Evolutionary conservation across 2,113 vertebrate genomes (phyloP).

Genomic region (Petrocephalus zakoni): DNA sequence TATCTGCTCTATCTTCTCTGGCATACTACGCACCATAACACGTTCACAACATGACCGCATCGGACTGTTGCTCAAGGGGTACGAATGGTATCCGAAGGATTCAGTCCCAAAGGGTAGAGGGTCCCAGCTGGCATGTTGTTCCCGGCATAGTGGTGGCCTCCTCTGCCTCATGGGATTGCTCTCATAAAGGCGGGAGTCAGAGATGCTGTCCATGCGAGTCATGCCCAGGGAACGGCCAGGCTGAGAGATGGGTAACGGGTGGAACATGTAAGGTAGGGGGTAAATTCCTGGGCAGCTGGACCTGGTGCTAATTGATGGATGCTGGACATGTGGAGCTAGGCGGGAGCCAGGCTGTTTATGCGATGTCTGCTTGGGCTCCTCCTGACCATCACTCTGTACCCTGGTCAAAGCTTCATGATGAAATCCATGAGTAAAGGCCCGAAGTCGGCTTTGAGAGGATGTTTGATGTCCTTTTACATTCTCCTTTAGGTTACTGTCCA

Average conservation of each 20-base stretch:
- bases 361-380: conserved; percentile 80
- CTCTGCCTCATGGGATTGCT: conserved; percentile 87
- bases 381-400: conserved; percentile 86
- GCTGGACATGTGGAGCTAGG: conserved; percentile 79
- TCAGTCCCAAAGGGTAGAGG: conserved; percentile 80
- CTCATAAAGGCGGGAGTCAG: conserved; percentile 91
- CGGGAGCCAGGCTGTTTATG: conserved; percentile 80
- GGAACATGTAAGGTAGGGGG: conserved; percentile 71
- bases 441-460: conserved; percentile 71
- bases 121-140: conserved; percentile 97
- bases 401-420: conserved; percentile 84
- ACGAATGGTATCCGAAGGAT: conserved; percentile 80
- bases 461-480: conserved; percentile 77
- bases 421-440: conserved; percentile 85
- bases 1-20: conserved; percentile 97
- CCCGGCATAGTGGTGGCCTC: conserved; percentile 88
- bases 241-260: conserved; percentile 71
- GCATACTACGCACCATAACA: conserved; percentile 96
- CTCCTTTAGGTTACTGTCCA: conserved; percentile 81
- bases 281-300: conserved; percentile 93
- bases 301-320: conserved; percentile 71
- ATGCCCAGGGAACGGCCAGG: conserved; percentile 89
- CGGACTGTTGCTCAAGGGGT: conserved; percentile 80
- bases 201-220: conserved; percentile 97
- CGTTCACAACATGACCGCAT: conserved; percentile 92